phyloP scores from a whole-genome alignment of 2,797 vertebrate genomes.

The Brachymystax lenok region DNA sequence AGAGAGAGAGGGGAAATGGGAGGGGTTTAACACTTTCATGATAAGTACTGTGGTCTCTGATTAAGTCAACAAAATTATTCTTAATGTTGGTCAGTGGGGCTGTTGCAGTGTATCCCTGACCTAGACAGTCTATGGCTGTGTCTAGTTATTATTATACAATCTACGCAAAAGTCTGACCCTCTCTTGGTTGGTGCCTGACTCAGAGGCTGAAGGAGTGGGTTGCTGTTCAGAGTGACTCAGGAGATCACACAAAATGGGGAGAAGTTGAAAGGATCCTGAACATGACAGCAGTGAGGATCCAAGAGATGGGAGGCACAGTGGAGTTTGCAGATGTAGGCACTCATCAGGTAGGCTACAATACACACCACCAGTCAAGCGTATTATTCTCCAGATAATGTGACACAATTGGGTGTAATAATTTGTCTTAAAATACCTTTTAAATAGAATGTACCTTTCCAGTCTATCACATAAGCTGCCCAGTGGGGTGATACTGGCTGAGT shows the following conservation, averaged over 20 bases:
- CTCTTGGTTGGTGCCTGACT: not conserved
- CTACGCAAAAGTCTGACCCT: not conserved
- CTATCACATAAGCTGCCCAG: constrained; percentile 44
- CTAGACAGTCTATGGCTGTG: not conserved
- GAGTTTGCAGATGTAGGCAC: constrained; percentile 48
- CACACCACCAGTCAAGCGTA: not conserved
- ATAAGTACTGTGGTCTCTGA: not conserved
- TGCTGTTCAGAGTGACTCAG: constrained; percentile 61
- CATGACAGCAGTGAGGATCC: constrained; percentile 50
- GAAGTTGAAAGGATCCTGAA: constrained; percentile 57
- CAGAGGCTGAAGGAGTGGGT: constrained; percentile 56
- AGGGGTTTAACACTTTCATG: not conserved
- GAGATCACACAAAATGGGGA: constrained; percentile 39
- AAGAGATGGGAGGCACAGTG: constrained; percentile 47
- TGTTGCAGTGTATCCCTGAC: not conserved
- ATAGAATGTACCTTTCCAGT: not conserved
- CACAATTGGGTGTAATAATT: not conserved
- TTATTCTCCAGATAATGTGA: not conserved
- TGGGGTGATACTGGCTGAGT: constrained; percentile 60
- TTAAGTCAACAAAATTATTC: not conserved
- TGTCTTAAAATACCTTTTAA: not conserved
- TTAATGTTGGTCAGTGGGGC: constrained; percentile 22
- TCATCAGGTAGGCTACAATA: constrained; percentile 38
- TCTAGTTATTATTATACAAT: not conserved
- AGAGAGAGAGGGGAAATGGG: not conserved